Conservation (phyloP, 35 echinoderm and acorn worm species). For the Apostichopus californicus region DNA sequence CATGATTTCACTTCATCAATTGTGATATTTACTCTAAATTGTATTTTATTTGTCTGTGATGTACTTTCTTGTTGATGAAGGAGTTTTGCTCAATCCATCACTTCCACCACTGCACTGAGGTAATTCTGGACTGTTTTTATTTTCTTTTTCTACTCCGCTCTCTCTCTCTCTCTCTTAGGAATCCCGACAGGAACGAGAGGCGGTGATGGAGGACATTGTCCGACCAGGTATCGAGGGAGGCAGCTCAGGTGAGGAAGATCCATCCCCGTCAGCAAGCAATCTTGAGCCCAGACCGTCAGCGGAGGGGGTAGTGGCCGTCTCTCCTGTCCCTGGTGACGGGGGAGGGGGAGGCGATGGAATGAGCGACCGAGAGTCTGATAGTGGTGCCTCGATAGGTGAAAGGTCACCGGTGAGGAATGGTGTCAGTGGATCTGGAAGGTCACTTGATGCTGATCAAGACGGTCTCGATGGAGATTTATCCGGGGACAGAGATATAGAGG, state of each 20-base stretch:
- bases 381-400: constrained; percentile 41
- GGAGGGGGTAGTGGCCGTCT: constrained; percentile 82
- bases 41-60: too few species aligned
- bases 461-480: background rate
- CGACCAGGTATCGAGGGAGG: constrained; percentile 89
- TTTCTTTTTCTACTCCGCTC: background rate
- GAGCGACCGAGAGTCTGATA: constrained; percentile 83
- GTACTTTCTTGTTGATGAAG: too few species aligned
- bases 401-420: constrained; percentile 50
- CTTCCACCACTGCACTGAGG: background rate
- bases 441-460: background rate
- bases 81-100: too few species aligned
- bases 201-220: constrained; percentile 34
- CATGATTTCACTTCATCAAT: too few species aligned
- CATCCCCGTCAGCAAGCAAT: background rate
- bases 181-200: background rate
- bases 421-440: background rate
- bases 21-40: too few species aligned
- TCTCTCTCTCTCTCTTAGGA: background rate
- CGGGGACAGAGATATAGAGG: constrained; percentile 66
- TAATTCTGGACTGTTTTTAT: background rate
- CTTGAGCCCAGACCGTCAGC: constrained; percentile 77
- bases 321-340: constrained; percentile 90
- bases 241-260: constrained; percentile 90
- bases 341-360: constrained; percentile 98